Evolutionary conservation across 2,113 vertebrate genomes (phyloP).

Genomic region (Chaetura pelagica): DNA sequence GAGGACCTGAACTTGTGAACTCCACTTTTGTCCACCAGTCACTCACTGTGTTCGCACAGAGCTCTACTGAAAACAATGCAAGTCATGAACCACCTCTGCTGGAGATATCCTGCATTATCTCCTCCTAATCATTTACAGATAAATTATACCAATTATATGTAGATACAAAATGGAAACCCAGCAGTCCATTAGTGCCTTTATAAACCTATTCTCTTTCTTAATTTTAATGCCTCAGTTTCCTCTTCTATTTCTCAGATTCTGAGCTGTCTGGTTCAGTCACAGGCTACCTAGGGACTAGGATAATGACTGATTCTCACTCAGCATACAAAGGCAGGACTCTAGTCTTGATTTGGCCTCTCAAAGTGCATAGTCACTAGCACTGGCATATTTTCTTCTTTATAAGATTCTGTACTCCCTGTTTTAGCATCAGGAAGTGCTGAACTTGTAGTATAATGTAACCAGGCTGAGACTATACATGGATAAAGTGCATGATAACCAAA

Average conservation of each 20-base stretch:
- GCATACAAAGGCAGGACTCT: neutral
- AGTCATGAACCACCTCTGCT: neutral
- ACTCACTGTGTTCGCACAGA: accelerated
- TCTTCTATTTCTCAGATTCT: neutral
- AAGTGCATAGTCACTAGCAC: neutral
- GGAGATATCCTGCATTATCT: neutral
- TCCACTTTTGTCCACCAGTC: neutral
- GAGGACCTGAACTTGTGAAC: neutral
- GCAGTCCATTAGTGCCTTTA: neutral
- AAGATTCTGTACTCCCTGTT: neutral
- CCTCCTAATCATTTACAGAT: neutral
- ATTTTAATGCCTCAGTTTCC: neutral
- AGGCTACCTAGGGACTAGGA: neutral
- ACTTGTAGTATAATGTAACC: neutral
- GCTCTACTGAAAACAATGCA: neutral
- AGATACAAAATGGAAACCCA: neutral
- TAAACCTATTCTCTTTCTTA: neutral
- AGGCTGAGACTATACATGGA: neutral
- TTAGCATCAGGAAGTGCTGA: neutral
- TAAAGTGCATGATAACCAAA: neutral
- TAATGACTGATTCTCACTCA: neutral
- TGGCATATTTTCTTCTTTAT: neutral
- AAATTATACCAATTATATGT: neutral
- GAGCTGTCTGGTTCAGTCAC: neutral
- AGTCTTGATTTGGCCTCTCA: neutral